Conservation (phyloP, 2,113 vertebrate genomes). For the Cottus gobio region DNA sequence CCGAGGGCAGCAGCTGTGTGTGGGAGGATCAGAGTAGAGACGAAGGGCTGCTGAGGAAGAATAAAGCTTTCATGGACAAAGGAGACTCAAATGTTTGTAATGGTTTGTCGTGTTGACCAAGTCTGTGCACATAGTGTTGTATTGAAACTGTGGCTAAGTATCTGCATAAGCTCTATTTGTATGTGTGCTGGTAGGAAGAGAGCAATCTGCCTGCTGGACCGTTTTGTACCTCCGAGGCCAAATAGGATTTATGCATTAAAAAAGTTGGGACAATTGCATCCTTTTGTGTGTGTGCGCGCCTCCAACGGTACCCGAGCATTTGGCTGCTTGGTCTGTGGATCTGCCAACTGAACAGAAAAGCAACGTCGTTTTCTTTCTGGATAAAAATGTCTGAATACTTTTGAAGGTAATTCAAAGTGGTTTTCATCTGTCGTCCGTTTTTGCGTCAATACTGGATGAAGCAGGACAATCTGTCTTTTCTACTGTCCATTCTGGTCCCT, state of each 20-base stretch:
- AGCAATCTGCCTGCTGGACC: constrained; percentile 8
- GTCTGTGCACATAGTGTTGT: constrained; percentile 25
- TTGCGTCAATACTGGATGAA: background rate
- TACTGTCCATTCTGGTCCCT: background rate
- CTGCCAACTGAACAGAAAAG: background rate
- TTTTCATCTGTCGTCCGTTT: background rate
- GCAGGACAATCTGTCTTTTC: background rate
- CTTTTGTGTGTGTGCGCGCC: background rate
- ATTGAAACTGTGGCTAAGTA: constrained; percentile 5
- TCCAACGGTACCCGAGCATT: background rate
- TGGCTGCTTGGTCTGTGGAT: background rate
- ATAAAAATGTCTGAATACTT: background rate
- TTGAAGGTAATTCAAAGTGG: background rate
- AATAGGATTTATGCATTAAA: constrained; percentile 55
- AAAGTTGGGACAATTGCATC: constrained; percentile 39
- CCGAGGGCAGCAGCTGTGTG: constrained; percentile 71
- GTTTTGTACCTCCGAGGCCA: constrained; percentile 10
- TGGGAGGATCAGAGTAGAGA: constrained; percentile 68
- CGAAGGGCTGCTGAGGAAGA: constrained; percentile 24
- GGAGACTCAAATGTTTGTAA: constrained; percentile 42
- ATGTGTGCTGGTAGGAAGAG: background rate
- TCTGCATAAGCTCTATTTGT: constrained; percentile 8
- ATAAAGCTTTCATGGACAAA: constrained; percentile 54
- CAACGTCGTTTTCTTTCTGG: too few relatives aligned
- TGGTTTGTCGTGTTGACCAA: constrained; percentile 25